Evolutionary conservation across 2,888 invertebrate genomes (phyloP).

Genomic region (Sphinx pinastri): DNA sequence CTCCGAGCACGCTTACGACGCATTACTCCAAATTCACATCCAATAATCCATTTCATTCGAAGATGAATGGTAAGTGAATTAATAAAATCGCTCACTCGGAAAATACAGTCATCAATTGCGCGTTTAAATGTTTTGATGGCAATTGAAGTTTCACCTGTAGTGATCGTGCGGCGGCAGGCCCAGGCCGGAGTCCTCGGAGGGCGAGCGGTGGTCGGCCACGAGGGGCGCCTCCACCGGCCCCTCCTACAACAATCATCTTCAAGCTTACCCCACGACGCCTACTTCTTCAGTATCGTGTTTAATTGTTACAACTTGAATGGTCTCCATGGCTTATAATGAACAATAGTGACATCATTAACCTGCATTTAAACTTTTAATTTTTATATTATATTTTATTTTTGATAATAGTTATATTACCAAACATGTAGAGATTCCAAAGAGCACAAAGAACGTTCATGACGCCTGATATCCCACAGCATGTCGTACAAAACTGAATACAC

Average conservation of each 20-base stretch:
- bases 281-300: background rate
- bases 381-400: no score
- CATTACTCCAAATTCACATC: background rate
- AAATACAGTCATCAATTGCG: conserved; percentile 31
- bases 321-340: background rate
- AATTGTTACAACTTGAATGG: background rate
- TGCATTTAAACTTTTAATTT: background rate
- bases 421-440: conserved; percentile 2
- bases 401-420: no score
- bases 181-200: conserved; percentile 97
- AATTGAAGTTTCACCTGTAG: conserved; percentile 84
- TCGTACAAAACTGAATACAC: conserved; percentile 13
- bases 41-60: background rate
- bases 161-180: conserved; percentile 92
- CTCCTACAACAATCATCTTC: conserved; percentile 84
- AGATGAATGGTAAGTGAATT: background rate
- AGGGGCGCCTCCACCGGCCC: conserved; percentile 82
- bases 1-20: background rate
- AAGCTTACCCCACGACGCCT: conserved; percentile 61
- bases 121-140: conserved; percentile 33
- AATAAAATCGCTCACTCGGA: conserved; percentile 16
- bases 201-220: conserved; percentile 90
- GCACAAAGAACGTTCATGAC: conserved; percentile 6
- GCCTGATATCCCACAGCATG: conserved; percentile 4
- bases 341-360: background rate